A percentile compares a stretch with the other conserved stretches of the same genome.
These are phyloP conservation scores for Paedocypris sp. DNA, from an alignment of 2,113 vertebrate genomes.

Conservation along the genomic window DNA sequence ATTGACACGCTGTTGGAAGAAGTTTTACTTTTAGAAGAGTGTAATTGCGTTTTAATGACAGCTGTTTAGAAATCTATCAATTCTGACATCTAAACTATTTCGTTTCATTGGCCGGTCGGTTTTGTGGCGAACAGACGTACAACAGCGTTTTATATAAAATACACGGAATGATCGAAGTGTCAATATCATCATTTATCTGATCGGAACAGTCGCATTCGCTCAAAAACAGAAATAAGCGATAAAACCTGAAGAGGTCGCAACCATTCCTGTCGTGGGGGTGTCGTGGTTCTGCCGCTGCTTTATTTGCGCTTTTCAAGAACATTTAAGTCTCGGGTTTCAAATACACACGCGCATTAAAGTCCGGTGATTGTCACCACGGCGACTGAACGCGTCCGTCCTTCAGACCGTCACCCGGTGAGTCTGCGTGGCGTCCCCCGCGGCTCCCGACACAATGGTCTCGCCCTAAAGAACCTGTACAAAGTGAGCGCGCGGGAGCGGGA, in stretches of 20 bases:
- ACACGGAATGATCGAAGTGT: not conserved
- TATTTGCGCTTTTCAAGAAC: not conserved
- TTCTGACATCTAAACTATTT: too few species aligned
- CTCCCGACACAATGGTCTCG: constrained; percentile 37
- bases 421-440: too few species aligned
- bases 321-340: not conserved
- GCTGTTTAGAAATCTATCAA: too few species aligned
- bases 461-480: constrained; percentile 56
- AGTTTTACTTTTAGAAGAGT: too few species aligned
- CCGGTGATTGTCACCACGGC: not conserved
- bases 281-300: not conserved
- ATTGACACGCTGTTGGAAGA: too few species aligned
- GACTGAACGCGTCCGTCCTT: not conserved
- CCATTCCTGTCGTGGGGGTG: constrained; percentile 38
- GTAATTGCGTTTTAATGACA: too few species aligned
- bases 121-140: too few species aligned
- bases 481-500: constrained; percentile 40
- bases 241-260: constrained; percentile 34
- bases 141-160: too few species aligned
- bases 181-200: not conserved
- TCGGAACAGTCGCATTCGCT: constrained; percentile 26
- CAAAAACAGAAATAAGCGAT: constrained; percentile 43
- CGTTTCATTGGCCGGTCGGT: too few species aligned
- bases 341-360: not conserved
- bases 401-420: too few species aligned